Base-by-base conservation (phyloP, 2,888 invertebrate species). In the Aphodius sticticus region DNA sequence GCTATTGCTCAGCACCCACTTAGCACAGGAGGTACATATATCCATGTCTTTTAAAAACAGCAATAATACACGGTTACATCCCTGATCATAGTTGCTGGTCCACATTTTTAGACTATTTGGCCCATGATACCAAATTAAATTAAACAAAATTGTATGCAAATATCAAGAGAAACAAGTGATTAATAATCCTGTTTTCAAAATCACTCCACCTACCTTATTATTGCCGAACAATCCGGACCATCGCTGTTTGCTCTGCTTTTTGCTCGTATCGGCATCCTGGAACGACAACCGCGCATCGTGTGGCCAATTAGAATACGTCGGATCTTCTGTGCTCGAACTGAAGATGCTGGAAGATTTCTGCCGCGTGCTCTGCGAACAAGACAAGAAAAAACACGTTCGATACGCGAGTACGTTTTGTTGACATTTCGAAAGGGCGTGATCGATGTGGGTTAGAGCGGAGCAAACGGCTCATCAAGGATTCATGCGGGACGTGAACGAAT, bases 141-240 rank as follows among this genome's bases (percentile, higher is more conserved):
- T 26, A 26, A 26, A 26, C 26, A 26, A 26, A 26, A 26, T 26
- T 26, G 26, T 26, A 26, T 26, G 26, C 26, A 26, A 26, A 26
- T 3, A 3, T 26, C 26, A 26, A 26, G 26, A 26, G 26, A n/a
- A n/a, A n/a, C n/a, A n/a, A n/a, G 26, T 26, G 2, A 26, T 26
- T 26, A 26, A 26, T 26, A 26, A 26, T 2, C 26, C 26, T 26
- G 26, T 26, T 26, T 26, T 26, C 26, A 26, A 26, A 26, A 26
- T 26, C 26, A 69, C 16, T 16, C 35, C 53, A 76, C 82, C 82
- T 86, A 91, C 91, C 87, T 91, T 93, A 84, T 92, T 93, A 84
- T 93, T 92, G 79, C 94, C 93, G 86, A 94, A 94, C 84, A 95
- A 92, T 35, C 93, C 93, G 77, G 94, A 93, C 93, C 94, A 94